Evolutionary conservation across 2,113 vertebrate genomes (phyloP), one percentile per base, ranked within the genome.

Genomic region (Circaetus cinerascens): DNA sequence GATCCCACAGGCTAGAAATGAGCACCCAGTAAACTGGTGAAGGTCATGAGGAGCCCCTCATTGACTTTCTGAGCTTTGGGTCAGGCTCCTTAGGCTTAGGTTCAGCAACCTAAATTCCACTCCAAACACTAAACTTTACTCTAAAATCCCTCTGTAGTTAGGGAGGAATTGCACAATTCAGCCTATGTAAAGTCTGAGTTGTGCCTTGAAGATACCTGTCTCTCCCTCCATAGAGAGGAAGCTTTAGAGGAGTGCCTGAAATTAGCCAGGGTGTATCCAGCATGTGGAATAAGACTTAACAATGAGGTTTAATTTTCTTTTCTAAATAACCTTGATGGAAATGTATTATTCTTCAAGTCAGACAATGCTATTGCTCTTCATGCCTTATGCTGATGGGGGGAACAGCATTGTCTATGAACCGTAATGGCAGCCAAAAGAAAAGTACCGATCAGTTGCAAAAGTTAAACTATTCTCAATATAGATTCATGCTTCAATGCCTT

Each of bases 401-500:
- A 97, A 92, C 68, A 90, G 85, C 60, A 91, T 84, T 93, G 78
- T 95, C 76, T 84, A 8, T 84, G 73, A 91, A 81, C 75, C 10
- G 0, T 84, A 90, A 77, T 96, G 76, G 83, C 79, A 96, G 88
- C 82, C 86, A 95, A 81, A 94, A 86, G 50, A 60, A 86, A 96
- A 95, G 75, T 92, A 90, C 75, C 0, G 25, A 91, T 94, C 87
- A 80, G 75, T 76, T 95, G 87, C 81, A 93, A 91, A 95, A 96
- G 90, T 96, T 86, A 80, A 73, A 78, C 64, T 87, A 34, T 77
- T 86, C 76, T 95, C 88, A 51, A 8, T 86, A 67, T 30, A 90
- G 81, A 77, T 83, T 96, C 56, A 95, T 81, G 96, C 95, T 95
- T 96, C 92, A 94, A 36, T 96, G 95, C 79, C 83, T 94, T 93